Base-by-base conservation (phyloP, 30 jellyfish, hydroid and myxozoan genomes). In the Aurelia aurita region DNA sequence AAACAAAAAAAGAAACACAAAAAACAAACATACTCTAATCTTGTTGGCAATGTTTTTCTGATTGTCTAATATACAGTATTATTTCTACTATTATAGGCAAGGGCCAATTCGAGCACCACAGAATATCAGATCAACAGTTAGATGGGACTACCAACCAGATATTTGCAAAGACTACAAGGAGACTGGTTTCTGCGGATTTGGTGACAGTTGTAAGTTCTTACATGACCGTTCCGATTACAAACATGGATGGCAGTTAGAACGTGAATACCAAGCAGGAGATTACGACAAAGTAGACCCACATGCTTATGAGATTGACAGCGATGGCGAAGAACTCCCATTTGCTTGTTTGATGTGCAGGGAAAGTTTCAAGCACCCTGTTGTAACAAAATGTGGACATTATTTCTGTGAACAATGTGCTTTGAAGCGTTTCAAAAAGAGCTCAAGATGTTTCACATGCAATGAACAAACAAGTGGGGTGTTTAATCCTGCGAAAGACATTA, bases 91-190 rank as follows among this genome's bases (percentile, higher is more conserved):
- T 64, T 79, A 19, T 66, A 95, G 99, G 82, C 98, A 89, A 53
- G 99, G 99, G 19, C 99, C 99, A 11, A 86, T 89, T 47, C 80
- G 99, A 35, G 99, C 99, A 3, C 98, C 99, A 13, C 93, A 69
- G 32, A 91, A 95, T 68, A 80, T 95, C 22, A 96, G 99, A 11
- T 79, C 98, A 49, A 95, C 99, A 18, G 95, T 90, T 0, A 87
- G 99, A 12, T 95, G 99, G 99, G 99, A 95, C 77, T 95, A 89
- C 45, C 98, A 95, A 62, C 99, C 99, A 64, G 98, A 95, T 78
- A 90, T 95, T 19, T 95, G 99, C 69, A 95, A 95, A 43, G 99
- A 95, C 53, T 95, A 85, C 91, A 95, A 95, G 80, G 99, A 95
- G 64, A 95, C 99, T 25, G 99, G 99, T 15, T 95, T 90, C 64